Conservation (phyloP, 2,113 vertebrate species). For the Laterallus jamaicensis region DNA sequence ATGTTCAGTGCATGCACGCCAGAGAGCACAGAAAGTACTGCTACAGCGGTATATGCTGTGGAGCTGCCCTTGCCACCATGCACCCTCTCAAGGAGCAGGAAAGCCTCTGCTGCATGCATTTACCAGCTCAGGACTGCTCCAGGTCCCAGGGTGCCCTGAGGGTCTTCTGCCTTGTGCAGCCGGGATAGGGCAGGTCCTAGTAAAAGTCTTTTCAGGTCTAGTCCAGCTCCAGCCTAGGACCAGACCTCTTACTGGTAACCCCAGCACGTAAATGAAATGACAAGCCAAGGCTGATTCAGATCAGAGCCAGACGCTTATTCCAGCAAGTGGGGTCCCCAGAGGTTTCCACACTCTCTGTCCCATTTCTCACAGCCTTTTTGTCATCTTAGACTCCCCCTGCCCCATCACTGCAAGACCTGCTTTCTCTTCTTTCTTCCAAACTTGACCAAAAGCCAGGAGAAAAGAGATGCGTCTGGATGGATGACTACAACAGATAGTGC, state of each 20-base stretch:
- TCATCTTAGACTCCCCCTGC: not conserved
- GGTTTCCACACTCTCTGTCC: fast-evolving
- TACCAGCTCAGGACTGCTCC: not conserved
- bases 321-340: not conserved
- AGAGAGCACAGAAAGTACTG: fast-evolving
- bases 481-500: not conserved
- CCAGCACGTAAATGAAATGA: not conserved
- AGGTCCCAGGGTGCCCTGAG: not conserved
- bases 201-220: not conserved
- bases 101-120: not conserved
- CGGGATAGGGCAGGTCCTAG: not conserved
- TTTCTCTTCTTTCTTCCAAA: not conserved
- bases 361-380: not conserved
- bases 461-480: not conserved
- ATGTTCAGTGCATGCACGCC: not conserved
- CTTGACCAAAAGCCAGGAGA: not conserved
- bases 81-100: not conserved
- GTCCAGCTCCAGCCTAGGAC: not conserved
- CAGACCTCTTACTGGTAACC: not conserved
- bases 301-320: not conserved
- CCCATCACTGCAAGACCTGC: not conserved
- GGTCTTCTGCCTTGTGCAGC: not conserved
- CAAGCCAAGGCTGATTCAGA: not conserved
- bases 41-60: fast-evolving
- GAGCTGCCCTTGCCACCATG: fast-evolving